Percentiles rank a stretch among this genome's conserved stretches.
Conservation (phyloP, 2,888 invertebrate species). For the Hydropsyche betteni region DNA sequence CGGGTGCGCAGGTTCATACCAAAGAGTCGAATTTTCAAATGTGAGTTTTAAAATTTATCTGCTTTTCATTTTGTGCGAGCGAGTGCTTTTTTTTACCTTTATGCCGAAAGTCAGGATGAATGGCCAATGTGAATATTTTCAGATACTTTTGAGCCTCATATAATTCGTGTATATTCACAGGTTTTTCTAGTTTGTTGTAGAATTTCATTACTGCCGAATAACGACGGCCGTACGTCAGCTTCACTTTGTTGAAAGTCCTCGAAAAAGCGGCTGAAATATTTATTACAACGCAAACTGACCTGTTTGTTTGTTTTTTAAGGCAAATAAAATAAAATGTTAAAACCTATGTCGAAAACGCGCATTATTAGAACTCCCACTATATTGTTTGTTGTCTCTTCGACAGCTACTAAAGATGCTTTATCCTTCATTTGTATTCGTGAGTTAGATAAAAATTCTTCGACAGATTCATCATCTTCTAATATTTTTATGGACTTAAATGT, state of each 20-base stretch:
- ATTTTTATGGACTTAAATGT: constrained; percentile 61
- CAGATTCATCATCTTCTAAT: constrained; percentile 59
- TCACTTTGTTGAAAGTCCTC: constrained; percentile 63
- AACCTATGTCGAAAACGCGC: constrained; percentile 64
- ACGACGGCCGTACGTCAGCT: constrained; percentile 59
- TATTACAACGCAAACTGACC: neutral
- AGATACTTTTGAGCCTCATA: constrained; percentile 59
- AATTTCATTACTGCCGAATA: constrained; percentile 61
- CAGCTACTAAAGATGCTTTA: constrained; percentile 63
- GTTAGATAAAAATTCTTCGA: constrained; percentile 61
- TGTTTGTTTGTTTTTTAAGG: neutral
- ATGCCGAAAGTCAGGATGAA: constrained; percentile 61
- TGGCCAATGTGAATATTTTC: constrained; percentile 61
- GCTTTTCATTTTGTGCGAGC: neutral
- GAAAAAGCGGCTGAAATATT: constrained; percentile 59
- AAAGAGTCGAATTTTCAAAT: neutral
- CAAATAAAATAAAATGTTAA: neutral
- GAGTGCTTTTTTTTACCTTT: constrained; percentile 56
- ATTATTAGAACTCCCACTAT: constrained; percentile 62
- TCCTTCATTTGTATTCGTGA: constrained; percentile 64
- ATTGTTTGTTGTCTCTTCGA: constrained; percentile 61
- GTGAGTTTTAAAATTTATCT: neutral
- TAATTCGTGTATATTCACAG: constrained; percentile 57
- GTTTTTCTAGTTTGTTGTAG: constrained; percentile 60
- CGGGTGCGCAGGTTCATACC: neutral